These are phyloP conservation scores for Branchipolynoe longqiensis DNA, from an alignment of 2,888 invertebrate species.

Conservation along the genomic window DNA sequence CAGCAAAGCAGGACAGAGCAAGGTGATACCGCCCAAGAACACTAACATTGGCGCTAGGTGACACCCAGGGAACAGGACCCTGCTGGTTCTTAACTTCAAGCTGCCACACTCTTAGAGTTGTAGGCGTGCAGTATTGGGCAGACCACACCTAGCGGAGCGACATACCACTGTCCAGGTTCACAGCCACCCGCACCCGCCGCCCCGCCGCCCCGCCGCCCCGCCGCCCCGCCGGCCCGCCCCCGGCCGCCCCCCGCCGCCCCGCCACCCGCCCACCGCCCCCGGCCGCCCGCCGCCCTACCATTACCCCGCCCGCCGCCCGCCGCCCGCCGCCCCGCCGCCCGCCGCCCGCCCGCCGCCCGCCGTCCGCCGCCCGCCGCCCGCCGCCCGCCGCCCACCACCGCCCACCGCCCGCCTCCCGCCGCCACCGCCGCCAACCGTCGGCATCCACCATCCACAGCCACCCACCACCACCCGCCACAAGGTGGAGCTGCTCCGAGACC, in stretches of 20 bases:
- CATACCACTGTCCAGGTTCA: not conserved
- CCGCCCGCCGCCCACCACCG: too few relatives aligned
- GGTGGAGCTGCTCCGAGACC: too few relatives aligned
- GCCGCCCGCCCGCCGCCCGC: not conserved
- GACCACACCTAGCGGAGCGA: not conserved
- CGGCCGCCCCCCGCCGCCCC: not conserved
- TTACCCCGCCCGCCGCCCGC: not conserved
- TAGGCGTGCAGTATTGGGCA: too few relatives aligned
- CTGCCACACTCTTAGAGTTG: too few relatives aligned
- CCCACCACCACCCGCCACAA: too few relatives aligned
- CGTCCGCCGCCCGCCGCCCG: not conserved
- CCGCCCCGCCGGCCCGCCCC: not conserved
- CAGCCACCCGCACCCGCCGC: not conserved
- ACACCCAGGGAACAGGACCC: too few relatives aligned
- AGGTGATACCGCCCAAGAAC: too few relatives aligned
- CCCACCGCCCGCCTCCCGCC: not conserved
- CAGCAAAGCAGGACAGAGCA: too few relatives aligned
- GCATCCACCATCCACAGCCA: too few relatives aligned
- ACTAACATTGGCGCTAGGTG: too few relatives aligned
- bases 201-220: constrained; percentile 47
- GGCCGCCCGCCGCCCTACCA: not conserved
- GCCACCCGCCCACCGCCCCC: not conserved
- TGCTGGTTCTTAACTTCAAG: too few relatives aligned
- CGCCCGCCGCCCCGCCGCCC: not conserved
- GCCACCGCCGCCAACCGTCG: not conserved